Base-by-base conservation (phyloP, 2,113 vertebrate species). In the Piprites chloris region DNA sequence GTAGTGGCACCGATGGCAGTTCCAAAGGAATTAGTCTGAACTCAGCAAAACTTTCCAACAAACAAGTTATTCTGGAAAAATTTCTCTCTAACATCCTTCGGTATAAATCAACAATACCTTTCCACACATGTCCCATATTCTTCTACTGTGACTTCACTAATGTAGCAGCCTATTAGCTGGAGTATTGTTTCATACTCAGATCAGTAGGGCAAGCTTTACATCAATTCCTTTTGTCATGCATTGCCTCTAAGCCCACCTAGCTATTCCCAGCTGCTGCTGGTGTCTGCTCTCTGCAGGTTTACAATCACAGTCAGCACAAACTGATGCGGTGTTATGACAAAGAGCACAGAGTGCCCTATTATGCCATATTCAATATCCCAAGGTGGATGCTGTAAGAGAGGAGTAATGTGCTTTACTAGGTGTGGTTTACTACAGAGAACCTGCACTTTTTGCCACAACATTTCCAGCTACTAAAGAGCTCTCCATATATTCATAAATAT, bases 21-120 rank as follows among this genome's bases (percentile, higher is more conserved):
- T 95, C 63, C 56, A 92, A 94, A 74, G 49, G 82, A 95, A 85
- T 65, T 44, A 42, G 9, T 18, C 49, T 83, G 53, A 72, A 74
- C 28, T 61, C 52, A 77, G 59, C 55, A 96, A 87, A 94, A 96
- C 92, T 93, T 95, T 59, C 33, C 79, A 71, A 84, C 81, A 91
- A 93, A 86, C 75, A 96, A 87, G 21, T 77, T 58, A 49, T 68
- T 75, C 73, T n/a, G 37, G 11, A 89, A 90, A 85, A 90, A 71
- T 7, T 52, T 32, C 32, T 61, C 77, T 68, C 49, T 33, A 63
- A 32, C 20, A 24, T 52, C 8, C 28, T 59, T 78, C 67, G 52
- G 50, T 22, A 23, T 50, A 58, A 94, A 62, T 39, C 63, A 47
- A 9, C 6, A 7, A 21, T 11, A 58, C 22, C 12, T 81, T 77